Conservation (phyloP, 2,113 vertebrate genomes). For the Brachyhypopomus gauderio region DNA sequence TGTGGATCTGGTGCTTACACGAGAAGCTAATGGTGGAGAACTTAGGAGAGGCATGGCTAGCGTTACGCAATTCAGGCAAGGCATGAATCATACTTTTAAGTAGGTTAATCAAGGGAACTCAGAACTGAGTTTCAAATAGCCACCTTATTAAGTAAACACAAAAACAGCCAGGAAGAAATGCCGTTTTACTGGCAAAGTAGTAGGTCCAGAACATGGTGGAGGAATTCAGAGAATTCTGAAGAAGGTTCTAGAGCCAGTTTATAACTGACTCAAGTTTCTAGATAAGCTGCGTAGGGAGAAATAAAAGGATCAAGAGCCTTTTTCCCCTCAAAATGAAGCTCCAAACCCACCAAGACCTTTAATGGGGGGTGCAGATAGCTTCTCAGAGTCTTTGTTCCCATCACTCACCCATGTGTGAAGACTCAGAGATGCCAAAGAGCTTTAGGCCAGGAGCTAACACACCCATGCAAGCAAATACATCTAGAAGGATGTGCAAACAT, state of each 20-base stretch:
- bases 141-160: constrained; percentile 32
- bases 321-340: too few species aligned
- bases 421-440: background rate
- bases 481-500: background rate
- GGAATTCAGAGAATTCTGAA: too few species aligned
- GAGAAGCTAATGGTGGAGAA: background rate
- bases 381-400: background rate
- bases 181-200: background rate
- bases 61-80: constrained; percentile 32
- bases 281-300: too few species aligned
- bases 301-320: too few species aligned
- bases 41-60: constrained; percentile 8
- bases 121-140: constrained; percentile 19
- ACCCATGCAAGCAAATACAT: background rate
- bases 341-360: background rate
- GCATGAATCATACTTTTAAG: constrained; percentile 21
- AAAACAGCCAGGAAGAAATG: background rate
- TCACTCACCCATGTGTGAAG: constrained; percentile 12
- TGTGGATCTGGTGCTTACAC: background rate
- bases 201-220: background rate
- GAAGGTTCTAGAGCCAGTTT: too few species aligned
- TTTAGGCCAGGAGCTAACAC: background rate
- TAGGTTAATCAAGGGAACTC: constrained; percentile 29
- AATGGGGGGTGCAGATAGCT: too few species aligned
- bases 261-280: too few species aligned